These are phyloP conservation scores for Plectrocnemia conspersa DNA, from an alignment of 1,140 invertebrate species.

Conservation along the genomic window DNA sequence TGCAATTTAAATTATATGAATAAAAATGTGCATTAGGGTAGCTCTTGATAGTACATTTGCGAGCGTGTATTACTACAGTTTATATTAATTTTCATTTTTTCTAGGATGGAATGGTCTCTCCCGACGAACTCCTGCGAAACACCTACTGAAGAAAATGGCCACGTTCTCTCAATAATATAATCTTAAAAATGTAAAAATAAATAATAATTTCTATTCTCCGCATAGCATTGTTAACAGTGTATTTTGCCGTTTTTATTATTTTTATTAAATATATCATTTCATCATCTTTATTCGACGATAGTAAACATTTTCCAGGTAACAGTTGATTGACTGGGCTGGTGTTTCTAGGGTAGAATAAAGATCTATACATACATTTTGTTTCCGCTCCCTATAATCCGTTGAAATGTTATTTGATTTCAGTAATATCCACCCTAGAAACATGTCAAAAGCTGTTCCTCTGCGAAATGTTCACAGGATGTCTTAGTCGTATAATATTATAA, in stretches of 20 bases:
- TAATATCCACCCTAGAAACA: conserved; percentile 19
- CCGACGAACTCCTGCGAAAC: conserved; percentile 29
- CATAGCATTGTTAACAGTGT: too few relatives aligned
- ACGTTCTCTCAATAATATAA: conserved; percentile 3
- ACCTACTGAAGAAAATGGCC: conserved; percentile 22
- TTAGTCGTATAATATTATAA: too few relatives aligned
- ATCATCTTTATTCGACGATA: not conserved
- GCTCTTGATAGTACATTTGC: too few relatives aligned
- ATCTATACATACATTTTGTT: conserved; percentile 2
- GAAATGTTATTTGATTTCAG: too few relatives aligned
- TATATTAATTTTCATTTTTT: too few relatives aligned
- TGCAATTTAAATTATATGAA: too few relatives aligned
- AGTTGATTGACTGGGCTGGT: conserved; percentile 33
- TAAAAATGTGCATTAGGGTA: too few relatives aligned
- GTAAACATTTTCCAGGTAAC: conserved; percentile 17
- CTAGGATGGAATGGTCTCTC: conserved; percentile 31
- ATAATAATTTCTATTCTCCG: too few relatives aligned
- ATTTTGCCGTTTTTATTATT: conserved; percentile 3
- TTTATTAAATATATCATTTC: not conserved
- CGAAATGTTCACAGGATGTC: conserved; percentile 10
- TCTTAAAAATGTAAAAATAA: conserved; percentile 6
- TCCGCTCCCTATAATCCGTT: too few relatives aligned
- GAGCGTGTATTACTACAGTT: too few relatives aligned
- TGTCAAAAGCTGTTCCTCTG: conserved; percentile 22
- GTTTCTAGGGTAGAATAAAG: conserved; percentile 17